Evolutionary conservation across 2,797 vertebrate species (phyloP), one percentile per base, ranked within the genome.

Genomic region (Scomberomorus guttatus): DNA sequence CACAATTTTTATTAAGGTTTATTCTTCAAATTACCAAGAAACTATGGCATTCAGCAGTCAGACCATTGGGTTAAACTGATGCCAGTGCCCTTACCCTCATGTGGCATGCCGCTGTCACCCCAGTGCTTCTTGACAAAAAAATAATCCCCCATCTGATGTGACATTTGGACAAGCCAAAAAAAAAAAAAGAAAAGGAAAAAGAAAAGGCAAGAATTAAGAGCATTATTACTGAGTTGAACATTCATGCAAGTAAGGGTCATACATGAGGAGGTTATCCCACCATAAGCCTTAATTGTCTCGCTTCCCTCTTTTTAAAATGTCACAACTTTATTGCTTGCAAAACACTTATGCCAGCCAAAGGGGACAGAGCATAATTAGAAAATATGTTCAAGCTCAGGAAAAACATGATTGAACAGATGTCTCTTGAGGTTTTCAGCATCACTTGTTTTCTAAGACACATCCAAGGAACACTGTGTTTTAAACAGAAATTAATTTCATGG

Each of bases 291-390:
- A 87, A 90, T 87, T 91, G 86, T 89, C 72, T 82, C 57, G 57
- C 69, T 61, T 81, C 58, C 57, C 69, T 81, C 63, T 67, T 87
- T 84, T 91, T 72, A 78, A 92, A 90, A 92, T 90, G 90, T 92
- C 86, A 89, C 86, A 89, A 85, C 57, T 88, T 80, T 83, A 86
- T 87, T 85, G 84, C 83, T 81, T 81, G 76, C 73, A 86, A 77
- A 91, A 82, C 62, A 75, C 79, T 80, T 83, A 69, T 54, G 70
- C 75, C 85, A 79, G 83, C 88, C 84, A 56, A 80, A 74, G 80
- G 88, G 87, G 85, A 89, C 82, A 37, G 66, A 48, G 48, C 65
- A 46, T 89, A 90, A 92, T 92, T 90, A 89, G 59, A 86, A 89
- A 92, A 91, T 72, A 89, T 91, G 83, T 87, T 89, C 67, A 75